A percentile compares a stretch with the other conserved stretches of the same genome.
phyloP scores from a whole-genome alignment of 2,113 vertebrate species.

The Macrotus californicus region DNA sequence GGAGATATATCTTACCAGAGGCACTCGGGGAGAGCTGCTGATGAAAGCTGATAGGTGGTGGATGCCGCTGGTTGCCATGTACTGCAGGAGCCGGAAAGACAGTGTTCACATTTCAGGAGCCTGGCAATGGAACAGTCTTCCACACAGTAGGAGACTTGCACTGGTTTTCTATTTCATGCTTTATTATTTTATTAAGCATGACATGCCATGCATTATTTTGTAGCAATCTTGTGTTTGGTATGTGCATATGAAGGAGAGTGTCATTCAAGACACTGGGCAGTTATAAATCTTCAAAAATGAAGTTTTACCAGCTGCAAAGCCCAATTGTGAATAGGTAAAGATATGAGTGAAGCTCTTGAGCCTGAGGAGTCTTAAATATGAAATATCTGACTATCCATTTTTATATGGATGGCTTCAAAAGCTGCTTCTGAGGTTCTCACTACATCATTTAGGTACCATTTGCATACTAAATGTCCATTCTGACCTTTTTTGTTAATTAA shows the following conservation, averaged over 20 bases:
- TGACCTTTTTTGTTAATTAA: neutral
- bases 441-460: neutral
- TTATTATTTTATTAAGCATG: neutral
- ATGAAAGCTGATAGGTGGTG: neutral
- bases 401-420: neutral
- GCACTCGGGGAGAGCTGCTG: neutral
- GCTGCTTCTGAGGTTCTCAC: neutral
- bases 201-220: neutral
- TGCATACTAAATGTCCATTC: neutral
- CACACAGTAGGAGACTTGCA: neutral
- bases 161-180: neutral
- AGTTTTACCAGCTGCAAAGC: neutral
- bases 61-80: neutral
- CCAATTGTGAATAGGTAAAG: neutral
- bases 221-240: neutral
- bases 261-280: neutral
- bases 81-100: neutral
- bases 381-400: neutral
- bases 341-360: neutral
- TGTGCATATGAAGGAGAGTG: neutral
- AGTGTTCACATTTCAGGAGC: neutral
- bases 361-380: neutral
- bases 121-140: neutral
- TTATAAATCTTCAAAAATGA: neutral
- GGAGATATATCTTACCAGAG: neutral